A percentile compares a stretch with the other conserved stretches of the same genome.
Conservation (phyloP, 2,797 vertebrate species). For the Bradypodion pumilum region DNA sequence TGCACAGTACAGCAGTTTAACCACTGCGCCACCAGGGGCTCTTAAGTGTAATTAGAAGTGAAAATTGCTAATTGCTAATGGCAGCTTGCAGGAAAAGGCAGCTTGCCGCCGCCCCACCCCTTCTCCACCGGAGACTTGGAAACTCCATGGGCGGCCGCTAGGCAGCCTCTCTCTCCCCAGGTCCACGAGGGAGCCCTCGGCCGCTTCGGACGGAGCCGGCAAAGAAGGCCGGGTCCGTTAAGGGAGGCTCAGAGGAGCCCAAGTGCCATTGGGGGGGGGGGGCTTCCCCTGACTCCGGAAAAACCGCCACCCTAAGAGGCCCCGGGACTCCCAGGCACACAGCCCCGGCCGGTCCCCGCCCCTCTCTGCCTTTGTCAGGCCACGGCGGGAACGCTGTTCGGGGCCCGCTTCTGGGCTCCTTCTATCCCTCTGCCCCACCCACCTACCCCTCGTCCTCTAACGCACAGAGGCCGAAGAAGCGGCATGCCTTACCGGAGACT, state of each 20-base stretch:
- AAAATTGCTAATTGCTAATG: too few species aligned
- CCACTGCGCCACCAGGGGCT: too few species aligned
- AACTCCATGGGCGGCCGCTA: neutral
- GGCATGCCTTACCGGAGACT: constrained; percentile 22
- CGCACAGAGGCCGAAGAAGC: neutral
- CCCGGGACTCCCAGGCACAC: constrained; percentile 9
- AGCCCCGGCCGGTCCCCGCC: constrained; percentile 22
- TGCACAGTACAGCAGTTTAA: too few species aligned
- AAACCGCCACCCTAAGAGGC: neutral
- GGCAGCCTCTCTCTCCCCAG: too few species aligned
- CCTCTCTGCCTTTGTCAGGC: constrained; percentile 42
- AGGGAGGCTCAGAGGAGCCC: neutral
- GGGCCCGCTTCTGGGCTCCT: neutral
- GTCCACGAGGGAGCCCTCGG: neutral
- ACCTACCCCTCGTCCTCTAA: too few species aligned
- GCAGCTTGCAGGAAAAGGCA: neutral
- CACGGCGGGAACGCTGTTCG: neutral
- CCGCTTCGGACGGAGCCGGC: neutral
- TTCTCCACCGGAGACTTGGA: neutral
- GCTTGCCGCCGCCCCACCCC: neutral
- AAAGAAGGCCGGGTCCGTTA: neutral
- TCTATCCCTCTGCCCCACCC: neutral
- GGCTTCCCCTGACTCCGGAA: neutral
- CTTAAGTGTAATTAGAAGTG: too few species aligned
- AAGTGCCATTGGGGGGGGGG: too few species aligned